Evolutionary conservation across 2,888 invertebrate genomes (phyloP), one percentile per base, ranked within the genome.

Genomic region (Chironomus tentans): DNA sequence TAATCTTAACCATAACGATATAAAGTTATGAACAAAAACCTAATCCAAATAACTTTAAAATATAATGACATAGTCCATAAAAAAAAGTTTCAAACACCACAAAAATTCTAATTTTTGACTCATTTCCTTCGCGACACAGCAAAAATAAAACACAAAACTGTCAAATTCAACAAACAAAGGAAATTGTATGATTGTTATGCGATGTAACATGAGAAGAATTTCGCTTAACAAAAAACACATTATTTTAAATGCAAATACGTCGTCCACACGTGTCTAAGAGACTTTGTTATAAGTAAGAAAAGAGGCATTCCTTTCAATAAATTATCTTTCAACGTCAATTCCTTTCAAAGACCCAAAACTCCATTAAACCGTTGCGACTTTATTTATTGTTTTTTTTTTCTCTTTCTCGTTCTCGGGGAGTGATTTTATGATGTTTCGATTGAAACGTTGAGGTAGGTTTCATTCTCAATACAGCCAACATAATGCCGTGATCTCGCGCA

Each of bases 381-480:
- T 65, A 65, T 65, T 65, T 65, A 22, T 65, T 65, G 65, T 65
- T 65, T 21, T 24, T 56, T 7, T 28, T 15, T 18, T 28, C 15
- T 18, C n/a, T 15, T 7, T 21, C 13, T 50, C 1, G 24, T n/a
- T 50, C 22, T 56, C 71, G 56, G 24, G 21, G 68, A 38, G 38
- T 22, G 47, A 48, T 50, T 71, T 50, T 48, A 68, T 68, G 68
- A 68, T 28, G 38, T 28, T 24, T 68, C 68, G 68, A 68, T 68
- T 68, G 68, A 68, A 68, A 68, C 68, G 56, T 71, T 71, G 71
- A 71, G 71, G 71, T 71, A 71, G 71, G 71, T 71, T 71, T 56
- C 56, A 7, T 56, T 56, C 18, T 15, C 15, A 56, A n/a, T 50
- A 15, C 15, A 2, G 18, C n/a, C n/a, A 15, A n/a, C 18, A 18